A percentile compares a stretch with the other conserved stretches of the same genome.
Evolutionary conservation across 92 coral and sea anemone genomes (phyloP).

Genomic region (Paramuricea clavata): DNA sequence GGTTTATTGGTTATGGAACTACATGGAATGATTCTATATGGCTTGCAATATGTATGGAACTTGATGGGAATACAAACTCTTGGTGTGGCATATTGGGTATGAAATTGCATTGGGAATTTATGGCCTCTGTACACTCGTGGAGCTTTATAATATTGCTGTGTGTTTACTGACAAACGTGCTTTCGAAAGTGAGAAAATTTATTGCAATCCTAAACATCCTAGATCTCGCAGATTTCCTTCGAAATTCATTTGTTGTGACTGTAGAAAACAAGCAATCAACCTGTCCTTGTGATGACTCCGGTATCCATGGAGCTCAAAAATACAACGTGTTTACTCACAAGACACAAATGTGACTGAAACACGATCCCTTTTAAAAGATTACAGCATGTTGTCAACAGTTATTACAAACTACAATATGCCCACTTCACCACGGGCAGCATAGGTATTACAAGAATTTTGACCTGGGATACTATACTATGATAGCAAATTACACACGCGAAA

Average conservation of each 20-base stretch:
- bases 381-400: constrained; percentile 9
- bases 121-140: neutral
- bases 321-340: neutral
- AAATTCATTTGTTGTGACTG: neutral
- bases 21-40: neutral
- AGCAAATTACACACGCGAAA: neutral
- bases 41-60: neutral
- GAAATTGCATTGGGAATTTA: neutral
- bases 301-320: neutral
- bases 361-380: neutral
- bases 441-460: constrained; percentile 1
- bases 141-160: neutral
- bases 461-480: neutral
- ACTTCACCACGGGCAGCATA: neutral
- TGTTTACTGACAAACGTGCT: neutral
- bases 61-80: neutral
- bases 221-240: too few species aligned
- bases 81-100: too few species aligned
- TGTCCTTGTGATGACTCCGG: too few species aligned
- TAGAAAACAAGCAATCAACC: neutral
- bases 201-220: too few species aligned
- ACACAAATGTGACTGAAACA: constrained; percentile 8
- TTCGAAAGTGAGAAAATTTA: too few species aligned
- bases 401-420: neutral
- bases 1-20: too few species aligned